phyloP scores from a whole-genome alignment of 1,140 invertebrate species.

The Atta texana region DNA sequence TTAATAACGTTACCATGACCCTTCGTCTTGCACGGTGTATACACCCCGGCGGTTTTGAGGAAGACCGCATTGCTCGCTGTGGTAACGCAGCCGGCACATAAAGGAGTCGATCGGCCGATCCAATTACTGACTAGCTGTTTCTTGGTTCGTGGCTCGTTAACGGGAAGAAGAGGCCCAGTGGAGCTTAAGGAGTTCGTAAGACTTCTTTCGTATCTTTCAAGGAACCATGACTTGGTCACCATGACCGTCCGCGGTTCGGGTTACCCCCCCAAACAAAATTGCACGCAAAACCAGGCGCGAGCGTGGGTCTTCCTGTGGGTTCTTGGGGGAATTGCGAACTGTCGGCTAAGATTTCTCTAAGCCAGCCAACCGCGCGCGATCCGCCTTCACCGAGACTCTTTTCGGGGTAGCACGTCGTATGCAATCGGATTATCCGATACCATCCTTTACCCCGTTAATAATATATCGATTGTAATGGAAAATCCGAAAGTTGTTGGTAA shows the following conservation, averaged over 20 bases:
- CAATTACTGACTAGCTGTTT: slow-evolving; percentile 74
- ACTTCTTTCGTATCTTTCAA: slow-evolving; percentile 66
- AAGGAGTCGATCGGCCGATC: slow-evolving; percentile 73
- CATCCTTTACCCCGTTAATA: slow-evolving; percentile 15
- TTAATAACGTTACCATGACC: slow-evolving; percentile 76
- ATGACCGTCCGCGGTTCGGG: slow-evolving; percentile 28
- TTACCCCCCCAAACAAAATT: slow-evolving; percentile 66
- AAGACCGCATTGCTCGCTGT: slow-evolving; percentile 69
- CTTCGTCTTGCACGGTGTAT: slow-evolving; percentile 34
- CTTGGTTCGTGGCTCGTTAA: slow-evolving; percentile 74
- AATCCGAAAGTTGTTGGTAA: slow-evolving; percentile 22
- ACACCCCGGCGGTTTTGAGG: slow-evolving; percentile 70
- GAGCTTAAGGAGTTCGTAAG: slow-evolving; percentile 72
- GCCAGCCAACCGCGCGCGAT: slow-evolving; percentile 32
- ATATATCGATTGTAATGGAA: slow-evolving; percentile 16
- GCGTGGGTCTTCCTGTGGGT: slow-evolving; percentile 65
- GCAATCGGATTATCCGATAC: slow-evolving; percentile 51
- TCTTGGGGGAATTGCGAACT: slow-evolving; percentile 31
- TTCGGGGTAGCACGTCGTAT: neutral
- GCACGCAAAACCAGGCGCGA: slow-evolving; percentile 62
- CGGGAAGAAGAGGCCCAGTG: slow-evolving; percentile 26
- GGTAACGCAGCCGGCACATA: slow-evolving; percentile 61
- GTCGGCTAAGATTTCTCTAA: slow-evolving; percentile 70
- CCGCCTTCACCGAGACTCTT: neutral
- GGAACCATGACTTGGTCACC: slow-evolving; percentile 30